phyloP scores from a whole-genome alignment of 2,797 vertebrate genomes.

The Rhodeus uyekii region DNA sequence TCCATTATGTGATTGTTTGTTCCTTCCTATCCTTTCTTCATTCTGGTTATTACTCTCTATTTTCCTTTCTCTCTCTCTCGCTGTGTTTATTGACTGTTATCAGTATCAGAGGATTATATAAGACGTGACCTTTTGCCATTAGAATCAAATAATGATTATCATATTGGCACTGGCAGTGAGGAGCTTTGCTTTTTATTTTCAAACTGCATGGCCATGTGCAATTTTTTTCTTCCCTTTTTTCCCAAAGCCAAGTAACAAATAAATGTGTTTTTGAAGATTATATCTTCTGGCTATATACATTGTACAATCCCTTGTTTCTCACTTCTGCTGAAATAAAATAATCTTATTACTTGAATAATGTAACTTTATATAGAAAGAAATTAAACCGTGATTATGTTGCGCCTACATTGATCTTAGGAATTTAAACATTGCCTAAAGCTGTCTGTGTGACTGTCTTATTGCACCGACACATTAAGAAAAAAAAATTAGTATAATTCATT shows the following conservation, averaged over 20 bases:
- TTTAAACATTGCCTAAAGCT: conserved; percentile 53
- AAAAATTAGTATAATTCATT: conserved; percentile 55
- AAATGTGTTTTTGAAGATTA: conserved; percentile 21
- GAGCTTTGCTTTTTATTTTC: conserved; percentile 20
- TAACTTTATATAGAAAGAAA: conserved; percentile 39
- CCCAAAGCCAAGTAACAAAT: not conserved
- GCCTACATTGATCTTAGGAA: conserved; percentile 48
- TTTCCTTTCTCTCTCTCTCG: not conserved
- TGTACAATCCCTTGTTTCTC: conserved; percentile 16
- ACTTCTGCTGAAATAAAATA: conserved; percentile 33
- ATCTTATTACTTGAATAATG: conserved; percentile 39
- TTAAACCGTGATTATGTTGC: conserved; percentile 28
- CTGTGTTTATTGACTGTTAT: conserved; percentile 36
- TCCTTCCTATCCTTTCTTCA: not conserved
- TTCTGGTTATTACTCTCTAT: not conserved
- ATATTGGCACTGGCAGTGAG: conserved; percentile 36
- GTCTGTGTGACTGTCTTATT: conserved; percentile 45
- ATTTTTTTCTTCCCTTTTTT: not conserved
- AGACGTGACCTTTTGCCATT: conserved; percentile 44
- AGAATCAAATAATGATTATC: conserved; percentile 52
- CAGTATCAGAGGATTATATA: conserved; percentile 44
- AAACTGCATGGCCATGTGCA: conserved; percentile 3
- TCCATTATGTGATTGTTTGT: not conserved
- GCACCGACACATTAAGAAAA: conserved; percentile 43
- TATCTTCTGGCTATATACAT: conserved; percentile 31